phyloP scores from a whole-genome alignment of 35 echinoderm and acorn worm species.

The Stichopus chloronotus region DNA sequence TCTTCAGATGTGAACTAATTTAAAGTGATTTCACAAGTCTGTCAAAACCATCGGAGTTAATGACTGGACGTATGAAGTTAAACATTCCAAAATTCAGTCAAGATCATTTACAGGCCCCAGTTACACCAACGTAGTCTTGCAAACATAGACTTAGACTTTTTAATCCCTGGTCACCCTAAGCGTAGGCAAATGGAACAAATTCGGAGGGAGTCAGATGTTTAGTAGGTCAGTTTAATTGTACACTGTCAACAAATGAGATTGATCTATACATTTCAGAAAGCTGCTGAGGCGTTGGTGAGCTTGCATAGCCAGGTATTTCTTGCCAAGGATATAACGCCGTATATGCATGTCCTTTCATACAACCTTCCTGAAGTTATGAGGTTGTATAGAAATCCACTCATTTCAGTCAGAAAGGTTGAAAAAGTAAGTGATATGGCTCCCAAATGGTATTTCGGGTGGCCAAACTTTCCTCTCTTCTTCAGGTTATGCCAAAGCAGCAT shows the following conservation, averaged over 20 bases:
- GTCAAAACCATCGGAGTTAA: slow-evolving; percentile 42
- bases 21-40: slow-evolving; percentile 57
- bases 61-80: slow-evolving; percentile 45
- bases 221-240: slow-evolving; percentile 22
- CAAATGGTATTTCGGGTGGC: slow-evolving; percentile 24
- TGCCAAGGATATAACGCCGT: slow-evolving; percentile 59
- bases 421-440: neutral
- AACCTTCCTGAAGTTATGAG: slow-evolving; percentile 57
- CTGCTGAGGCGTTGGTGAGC: slow-evolving; percentile 8
- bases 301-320: slow-evolving; percentile 3
- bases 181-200: slow-evolving; percentile 5
- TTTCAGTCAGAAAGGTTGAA: no score
- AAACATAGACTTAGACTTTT: slow-evolving; percentile 37
- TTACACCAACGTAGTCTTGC: neutral
- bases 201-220: neutral
- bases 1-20: slow-evolving; percentile 46
- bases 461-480: slow-evolving; percentile 1
- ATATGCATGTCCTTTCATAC: slow-evolving; percentile 66
- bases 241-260: neutral
- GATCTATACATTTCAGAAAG: slow-evolving; percentile 22
- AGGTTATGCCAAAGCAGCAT: slow-evolving; percentile 44
- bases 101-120: slow-evolving; percentile 44
- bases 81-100: slow-evolving; percentile 41
- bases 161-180: slow-evolving; percentile 19
- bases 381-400: slow-evolving; percentile 28